Evolutionary conservation across 2,113 vertebrate species (phyloP).

Genomic region (Neogale vison): DNA sequence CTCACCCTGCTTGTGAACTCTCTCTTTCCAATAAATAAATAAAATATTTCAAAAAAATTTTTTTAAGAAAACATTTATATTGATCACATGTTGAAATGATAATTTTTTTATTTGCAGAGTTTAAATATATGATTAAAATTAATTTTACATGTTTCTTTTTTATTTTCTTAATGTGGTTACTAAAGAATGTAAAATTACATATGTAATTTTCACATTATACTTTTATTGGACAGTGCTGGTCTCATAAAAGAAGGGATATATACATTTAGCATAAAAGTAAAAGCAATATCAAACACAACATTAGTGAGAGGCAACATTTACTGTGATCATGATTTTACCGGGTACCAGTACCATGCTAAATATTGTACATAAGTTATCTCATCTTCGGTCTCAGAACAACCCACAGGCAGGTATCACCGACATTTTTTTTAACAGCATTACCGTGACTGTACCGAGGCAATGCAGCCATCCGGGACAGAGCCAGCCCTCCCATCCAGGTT

Average conservation of each 20-base stretch:
- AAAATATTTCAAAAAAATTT: not conserved
- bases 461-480: not conserved
- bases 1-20: no score
- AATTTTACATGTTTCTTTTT: slow-evolving; percentile 1
- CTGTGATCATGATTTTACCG: not conserved
- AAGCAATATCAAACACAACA: not conserved
- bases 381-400: not conserved
- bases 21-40: not conserved
- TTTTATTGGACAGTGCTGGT: not conserved
- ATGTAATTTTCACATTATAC: not conserved
- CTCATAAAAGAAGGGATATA: not conserved
- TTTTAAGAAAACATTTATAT: not conserved
- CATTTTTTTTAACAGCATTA: not conserved
- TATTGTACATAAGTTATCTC: not conserved
- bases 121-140: slow-evolving; percentile 8
- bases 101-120: not conserved
- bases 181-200: not conserved
- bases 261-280: not conserved
- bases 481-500: not conserved
- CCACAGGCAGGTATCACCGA: not conserved
- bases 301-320: not conserved
- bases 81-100: not conserved
- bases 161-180: not conserved
- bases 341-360: not conserved
- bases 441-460: not conserved